A percentile compares a stretch with the other conserved stretches of the same genome.
Evolutionary conservation across 2,113 vertebrate genomes (phyloP).

Genomic region (Clarias macrocephalus): DNA sequence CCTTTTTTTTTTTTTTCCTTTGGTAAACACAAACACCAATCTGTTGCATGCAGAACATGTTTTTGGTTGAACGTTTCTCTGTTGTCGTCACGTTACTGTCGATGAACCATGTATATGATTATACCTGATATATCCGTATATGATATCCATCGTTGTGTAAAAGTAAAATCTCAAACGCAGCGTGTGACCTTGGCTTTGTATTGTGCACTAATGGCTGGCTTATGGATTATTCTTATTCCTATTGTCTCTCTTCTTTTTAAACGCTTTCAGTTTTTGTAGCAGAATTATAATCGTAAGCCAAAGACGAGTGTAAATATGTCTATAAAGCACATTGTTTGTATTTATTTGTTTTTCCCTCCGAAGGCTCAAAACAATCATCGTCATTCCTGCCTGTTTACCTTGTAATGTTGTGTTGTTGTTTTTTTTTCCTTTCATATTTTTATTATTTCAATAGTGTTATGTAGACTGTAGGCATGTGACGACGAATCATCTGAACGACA

Average conservation of each 20-base stretch:
- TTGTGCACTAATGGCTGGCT: conserved; percentile 90
- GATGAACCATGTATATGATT: conserved; percentile 41
- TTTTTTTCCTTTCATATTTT: conserved; percentile 87
- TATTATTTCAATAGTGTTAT: conserved; percentile 77
- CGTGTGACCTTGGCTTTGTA: conserved; percentile 80
- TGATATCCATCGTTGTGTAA: conserved; percentile 40
- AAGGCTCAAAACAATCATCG: conserved; percentile 85
- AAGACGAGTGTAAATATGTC: conserved; percentile 99
- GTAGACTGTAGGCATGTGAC: background rate
- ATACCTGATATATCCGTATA: conserved; percentile 33
- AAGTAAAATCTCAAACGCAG: conserved; percentile 73
- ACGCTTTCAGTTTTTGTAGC: conserved; percentile 79
- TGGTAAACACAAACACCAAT: conserved; percentile 66
- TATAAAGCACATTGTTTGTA: conserved; percentile 98
- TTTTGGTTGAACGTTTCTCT: conserved; percentile 60
- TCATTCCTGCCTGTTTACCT: conserved; percentile 78
- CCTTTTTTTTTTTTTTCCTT: conserved; percentile 52
- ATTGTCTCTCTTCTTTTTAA: conserved; percentile 62
- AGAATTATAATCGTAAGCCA: conserved; percentile 96
- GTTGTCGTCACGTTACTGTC: conserved; percentile 50
- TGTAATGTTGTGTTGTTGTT: conserved; percentile 81
- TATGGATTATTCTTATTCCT: conserved; percentile 69
- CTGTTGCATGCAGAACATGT: conserved; percentile 78
- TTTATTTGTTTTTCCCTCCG: conserved; percentile 94
- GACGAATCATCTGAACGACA: background rate